phyloP scores from a whole-genome alignment of 2,797 vertebrate genomes.

The Psittacula derbiana region DNA sequence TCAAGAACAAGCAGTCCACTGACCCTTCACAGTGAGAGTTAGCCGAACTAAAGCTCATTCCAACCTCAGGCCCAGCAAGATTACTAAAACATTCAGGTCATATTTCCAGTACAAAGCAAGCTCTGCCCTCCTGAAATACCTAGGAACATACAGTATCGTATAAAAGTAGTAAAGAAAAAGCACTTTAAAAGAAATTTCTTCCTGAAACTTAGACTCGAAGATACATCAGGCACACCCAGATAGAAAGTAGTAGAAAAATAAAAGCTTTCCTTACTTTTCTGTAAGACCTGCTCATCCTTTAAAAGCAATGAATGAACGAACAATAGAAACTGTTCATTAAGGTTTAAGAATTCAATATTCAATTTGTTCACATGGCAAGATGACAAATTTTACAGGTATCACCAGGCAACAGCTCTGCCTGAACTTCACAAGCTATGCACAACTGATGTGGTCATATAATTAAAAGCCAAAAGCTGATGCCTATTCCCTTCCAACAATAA shows the following conservation, averaged over 20 bases:
- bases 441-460: not conserved
- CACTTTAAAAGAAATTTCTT: not conserved
- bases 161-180: not conserved
- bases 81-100: not conserved
- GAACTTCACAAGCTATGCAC: not conserved
- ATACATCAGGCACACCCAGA: not conserved
- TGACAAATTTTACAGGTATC: not conserved
- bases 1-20: constrained; percentile 28
- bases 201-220: not conserved
- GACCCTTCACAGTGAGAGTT: not conserved
- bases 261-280: not conserved
- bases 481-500: not conserved
- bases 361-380: not conserved
- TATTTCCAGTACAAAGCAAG: not conserved
- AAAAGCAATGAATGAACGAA: not conserved
- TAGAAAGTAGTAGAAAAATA: not conserved
- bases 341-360: not conserved
- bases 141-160: not conserved
- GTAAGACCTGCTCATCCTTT: not conserved
- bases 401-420: not conserved
- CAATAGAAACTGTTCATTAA: not conserved
- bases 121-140: not conserved
- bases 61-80: not conserved
- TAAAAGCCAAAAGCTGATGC: not conserved
- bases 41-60: not conserved